Conservation (phyloP, 2,888 invertebrate genomes). For the Xestia sexstrigata region DNA sequence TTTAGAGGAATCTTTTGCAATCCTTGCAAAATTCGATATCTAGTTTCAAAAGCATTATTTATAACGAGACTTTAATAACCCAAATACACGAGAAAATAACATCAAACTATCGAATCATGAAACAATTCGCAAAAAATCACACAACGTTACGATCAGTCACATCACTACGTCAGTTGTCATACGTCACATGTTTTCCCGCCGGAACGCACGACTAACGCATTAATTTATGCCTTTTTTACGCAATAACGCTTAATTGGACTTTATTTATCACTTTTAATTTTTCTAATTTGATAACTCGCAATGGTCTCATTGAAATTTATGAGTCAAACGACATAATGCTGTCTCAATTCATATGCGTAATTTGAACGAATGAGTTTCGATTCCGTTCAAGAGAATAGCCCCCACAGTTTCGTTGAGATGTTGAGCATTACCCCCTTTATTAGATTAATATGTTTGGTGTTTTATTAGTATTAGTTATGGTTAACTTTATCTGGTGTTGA, state of each 20-base stretch:
- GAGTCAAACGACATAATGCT: slow-evolving; percentile 73
- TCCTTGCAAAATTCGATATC: background rate
- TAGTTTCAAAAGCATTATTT: background rate
- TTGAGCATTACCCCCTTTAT: slow-evolving; percentile 55
- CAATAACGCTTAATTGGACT: slow-evolving; percentile 90
- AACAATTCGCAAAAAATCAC: slow-evolving; percentile 37
- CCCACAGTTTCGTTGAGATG: slow-evolving; percentile 52
- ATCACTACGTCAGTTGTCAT: slow-evolving; percentile 76
- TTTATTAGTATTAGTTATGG: slow-evolving; percentile 61
- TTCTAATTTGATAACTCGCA: slow-evolving; percentile 89
- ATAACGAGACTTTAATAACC: background rate
- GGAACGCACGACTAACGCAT: slow-evolving; percentile 74
- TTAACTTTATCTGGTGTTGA: slow-evolving; percentile 38
- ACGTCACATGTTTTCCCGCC: slow-evolving; percentile 68
- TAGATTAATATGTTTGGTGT: slow-evolving; percentile 63
- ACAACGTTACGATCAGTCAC: slow-evolving; percentile 49
- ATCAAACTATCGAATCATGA: background rate
- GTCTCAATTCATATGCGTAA: slow-evolving; percentile 87
- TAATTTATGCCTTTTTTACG: slow-evolving; percentile 91
- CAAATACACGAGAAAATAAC: background rate
- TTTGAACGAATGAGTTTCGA: slow-evolving; percentile 85
- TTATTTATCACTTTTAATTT: slow-evolving; percentile 91
- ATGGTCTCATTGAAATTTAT: slow-evolving; percentile 87
- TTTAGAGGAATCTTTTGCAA: background rate
- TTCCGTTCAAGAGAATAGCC: slow-evolving; percentile 71